phyloP scores from a whole-genome alignment of 2,113 vertebrate species.

The Cyprinodon variegatus region DNA sequence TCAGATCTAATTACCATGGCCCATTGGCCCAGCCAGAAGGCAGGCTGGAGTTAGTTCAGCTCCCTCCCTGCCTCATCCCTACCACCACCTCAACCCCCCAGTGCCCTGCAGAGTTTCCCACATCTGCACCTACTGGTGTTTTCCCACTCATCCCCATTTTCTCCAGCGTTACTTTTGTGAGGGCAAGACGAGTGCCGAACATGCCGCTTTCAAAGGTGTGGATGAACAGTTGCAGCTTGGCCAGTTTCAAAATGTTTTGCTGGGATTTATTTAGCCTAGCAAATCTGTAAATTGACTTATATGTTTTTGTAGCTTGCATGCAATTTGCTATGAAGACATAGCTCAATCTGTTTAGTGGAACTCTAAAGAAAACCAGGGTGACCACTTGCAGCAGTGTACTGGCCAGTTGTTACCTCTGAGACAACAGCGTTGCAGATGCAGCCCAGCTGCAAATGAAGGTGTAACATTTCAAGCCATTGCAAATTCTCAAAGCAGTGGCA shows the following conservation, averaged over 20 bases:
- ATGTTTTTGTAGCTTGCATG: not conserved
- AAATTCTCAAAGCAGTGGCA: conserved; percentile 82
- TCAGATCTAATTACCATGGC: conserved; percentile 90
- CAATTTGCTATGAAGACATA: conserved; percentile 38
- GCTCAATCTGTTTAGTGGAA: conserved; percentile 60
- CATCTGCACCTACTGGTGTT: conserved; percentile 81
- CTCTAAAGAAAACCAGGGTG: conserved; percentile 50
- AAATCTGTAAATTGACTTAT: not conserved
- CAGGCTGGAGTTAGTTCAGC: conserved; percentile 70
- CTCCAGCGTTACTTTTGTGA: conserved; percentile 24
- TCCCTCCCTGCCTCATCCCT: conserved; percentile 70
- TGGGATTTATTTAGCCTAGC: not conserved
- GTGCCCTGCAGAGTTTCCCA: conserved; percentile 80
- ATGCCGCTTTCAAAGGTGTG: conserved; percentile 19
- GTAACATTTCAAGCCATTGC: conserved; percentile 88
- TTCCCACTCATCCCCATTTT: conserved; percentile 72
- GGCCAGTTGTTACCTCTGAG: conserved; percentile 84
- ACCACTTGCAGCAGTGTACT: conserved; percentile 32
- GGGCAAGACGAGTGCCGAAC: conserved; percentile 40
- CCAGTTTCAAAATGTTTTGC: not conserved
- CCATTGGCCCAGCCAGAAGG: conserved; percentile 79
- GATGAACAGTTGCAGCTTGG: not conserved
- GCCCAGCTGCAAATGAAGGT: conserved; percentile 90
- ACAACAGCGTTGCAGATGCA: conserved; percentile 92
- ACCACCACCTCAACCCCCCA: conserved; percentile 55